Evolutionary conservation across 1,140 invertebrate species (phyloP).

Genomic region (Diorhabda elongata): DNA sequence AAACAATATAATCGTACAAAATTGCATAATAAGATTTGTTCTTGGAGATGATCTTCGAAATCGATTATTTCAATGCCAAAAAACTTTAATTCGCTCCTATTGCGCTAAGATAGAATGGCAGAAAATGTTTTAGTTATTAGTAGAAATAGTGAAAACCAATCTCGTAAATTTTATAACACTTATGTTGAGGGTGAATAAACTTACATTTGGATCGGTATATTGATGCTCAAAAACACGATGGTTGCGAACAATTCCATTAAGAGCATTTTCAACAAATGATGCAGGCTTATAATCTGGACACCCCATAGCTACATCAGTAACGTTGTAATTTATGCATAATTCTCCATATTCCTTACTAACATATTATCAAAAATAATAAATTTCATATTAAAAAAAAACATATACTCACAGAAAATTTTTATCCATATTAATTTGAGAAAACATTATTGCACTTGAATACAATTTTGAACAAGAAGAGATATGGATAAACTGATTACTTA

Average conservation of each 20-base stretch:
- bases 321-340: constrained; percentile 78
- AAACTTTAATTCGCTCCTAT: too few relatives aligned
- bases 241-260: constrained; percentile 61
- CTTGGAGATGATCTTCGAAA: too few relatives aligned
- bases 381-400: background rate
- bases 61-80: too few relatives aligned
- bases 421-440: background rate
- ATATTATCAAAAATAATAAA: background rate
- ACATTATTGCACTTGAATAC: too few relatives aligned
- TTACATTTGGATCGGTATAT: constrained; percentile 63
- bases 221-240: constrained; percentile 79
- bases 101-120: too few relatives aligned
- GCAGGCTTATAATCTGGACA: constrained; percentile 90
- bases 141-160: too few relatives aligned
- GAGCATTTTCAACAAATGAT: constrained; percentile 69
- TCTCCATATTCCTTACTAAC: constrained; percentile 74
- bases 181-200: background rate
- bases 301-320: constrained; percentile 92
- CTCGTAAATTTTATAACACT: too few relatives aligned
- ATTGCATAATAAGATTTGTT: too few relatives aligned
- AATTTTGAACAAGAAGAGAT: too few relatives aligned
- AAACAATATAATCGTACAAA: too few relatives aligned
- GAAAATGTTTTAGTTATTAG: too few relatives aligned
- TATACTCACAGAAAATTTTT: background rate
- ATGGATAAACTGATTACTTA: too few relatives aligned